phyloP scores from a whole-genome alignment of 2,797 vertebrate genomes.

The Hapalemur alaotrensis region DNA sequence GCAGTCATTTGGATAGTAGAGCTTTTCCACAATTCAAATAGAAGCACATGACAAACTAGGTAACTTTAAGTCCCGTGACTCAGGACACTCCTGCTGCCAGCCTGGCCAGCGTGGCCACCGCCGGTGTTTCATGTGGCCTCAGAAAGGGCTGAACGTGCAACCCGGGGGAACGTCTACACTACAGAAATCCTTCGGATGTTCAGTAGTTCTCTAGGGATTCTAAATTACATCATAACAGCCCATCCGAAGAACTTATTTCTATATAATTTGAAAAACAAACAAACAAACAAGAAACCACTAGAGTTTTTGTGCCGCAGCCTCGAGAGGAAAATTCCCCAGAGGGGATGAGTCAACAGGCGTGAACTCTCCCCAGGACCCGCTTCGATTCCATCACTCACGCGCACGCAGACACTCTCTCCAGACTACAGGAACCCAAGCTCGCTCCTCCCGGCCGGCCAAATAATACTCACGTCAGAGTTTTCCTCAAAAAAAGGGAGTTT shows the following conservation, averaged over 20 bases:
- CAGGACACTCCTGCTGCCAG: not conserved
- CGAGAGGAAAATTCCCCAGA: rapidly evolving
- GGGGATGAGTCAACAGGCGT: rapidly evolving
- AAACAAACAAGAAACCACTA: not conserved
- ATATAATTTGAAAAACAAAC: not conserved
- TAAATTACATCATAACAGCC: not conserved
- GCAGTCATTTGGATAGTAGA: not conserved
- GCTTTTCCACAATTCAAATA: not conserved
- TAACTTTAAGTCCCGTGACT: not conserved
- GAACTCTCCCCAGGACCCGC: not conserved
- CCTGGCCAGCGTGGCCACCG: rapidly evolving
- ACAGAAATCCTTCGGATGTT: not conserved
- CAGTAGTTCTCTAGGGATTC: not conserved
- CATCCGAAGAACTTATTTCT: not conserved
- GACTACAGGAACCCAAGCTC: no score
- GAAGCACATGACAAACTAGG: not conserved
- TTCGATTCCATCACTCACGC: no score
- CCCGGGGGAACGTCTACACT: not conserved
- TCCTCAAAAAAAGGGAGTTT: not conserved
- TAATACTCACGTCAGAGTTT: rapidly evolving
- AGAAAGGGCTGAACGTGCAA: rapidly evolving
- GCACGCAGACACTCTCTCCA: no score
- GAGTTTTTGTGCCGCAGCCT: not conserved
- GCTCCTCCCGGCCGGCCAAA: not conserved
- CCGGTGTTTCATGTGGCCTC: rapidly evolving